Percentiles rank a stretch among this genome's conserved stretches.
These are phyloP conservation scores for Oostethus manadensis DNA, from an alignment of 2,113 vertebrate species.

Conservation along the genomic window DNA sequence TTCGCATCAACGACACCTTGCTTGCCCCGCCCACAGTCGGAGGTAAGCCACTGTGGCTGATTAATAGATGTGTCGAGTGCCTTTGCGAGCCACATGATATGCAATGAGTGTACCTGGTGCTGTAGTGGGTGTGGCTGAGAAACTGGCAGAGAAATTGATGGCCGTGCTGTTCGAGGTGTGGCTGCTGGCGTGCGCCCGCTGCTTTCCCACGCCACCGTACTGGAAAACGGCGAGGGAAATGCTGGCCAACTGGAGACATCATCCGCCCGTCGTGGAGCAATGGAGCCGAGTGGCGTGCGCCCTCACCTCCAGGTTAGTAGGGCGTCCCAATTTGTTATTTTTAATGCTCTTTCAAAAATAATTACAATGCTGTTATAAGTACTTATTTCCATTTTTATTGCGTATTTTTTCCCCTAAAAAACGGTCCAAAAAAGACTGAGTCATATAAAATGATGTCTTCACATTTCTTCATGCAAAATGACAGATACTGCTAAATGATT, in stretches of 20 bases:
- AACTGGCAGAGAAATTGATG: slow-evolving; percentile 88
- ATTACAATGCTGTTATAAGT: too few relatives aligned
- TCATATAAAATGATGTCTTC: too few relatives aligned
- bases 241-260: slow-evolving; percentile 96
- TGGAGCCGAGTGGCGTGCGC: slow-evolving; percentile 94
- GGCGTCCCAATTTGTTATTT: too few relatives aligned
- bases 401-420: too few relatives aligned
- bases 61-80: too few relatives aligned
- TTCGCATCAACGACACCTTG: slow-evolving; percentile 91
- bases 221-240: slow-evolving; percentile 97
- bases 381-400: too few relatives aligned
- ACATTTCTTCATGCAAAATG: too few relatives aligned
- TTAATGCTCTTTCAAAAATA: too few relatives aligned
- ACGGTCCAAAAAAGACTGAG: too few relatives aligned
- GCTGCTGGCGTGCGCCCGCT: slow-evolving; percentile 87
- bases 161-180: slow-evolving; percentile 94
- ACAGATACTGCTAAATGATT: too few relatives aligned
- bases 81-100: too few relatives aligned
- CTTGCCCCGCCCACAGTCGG: slow-evolving; percentile 86
- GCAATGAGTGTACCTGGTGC: slow-evolving; percentile 13
- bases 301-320: slow-evolving; percentile 85
- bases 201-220: slow-evolving; percentile 92
- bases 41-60: slow-evolving; percentile 64
- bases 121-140: slow-evolving; percentile 89
- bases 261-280: slow-evolving; percentile 94